Base-by-base conservation (phyloP, 2,113 vertebrate genomes). In the Empidonax traillii region DNA sequence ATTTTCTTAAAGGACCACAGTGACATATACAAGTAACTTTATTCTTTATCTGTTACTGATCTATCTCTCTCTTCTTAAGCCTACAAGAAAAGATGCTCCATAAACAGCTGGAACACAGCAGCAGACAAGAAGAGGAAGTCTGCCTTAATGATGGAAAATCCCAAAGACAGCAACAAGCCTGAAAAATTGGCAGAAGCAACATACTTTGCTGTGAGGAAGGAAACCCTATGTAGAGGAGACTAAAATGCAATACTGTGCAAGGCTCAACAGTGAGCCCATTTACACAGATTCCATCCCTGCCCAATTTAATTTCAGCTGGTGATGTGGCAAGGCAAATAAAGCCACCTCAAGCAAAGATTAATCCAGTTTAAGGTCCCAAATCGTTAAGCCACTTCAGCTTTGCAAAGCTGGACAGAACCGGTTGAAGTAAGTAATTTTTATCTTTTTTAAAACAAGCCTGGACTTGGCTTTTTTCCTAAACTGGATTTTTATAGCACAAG, bases 181-280 rank as follows among this genome's bases (percentile, higher is more conserved):
- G 31, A 62, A 66, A 66, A 78, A 65, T 0, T n/a, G 28, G 31
- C 63, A 63, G 28, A 3, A 59, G 30, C 10, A 59, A 59, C 5
- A 18, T 23, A 72, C 12, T 51, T 35, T 49, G 55, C 68, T 49
- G 10, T 65, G 52, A 81, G 31, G 35, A 75, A 72, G 12, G 35
- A 66, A 89, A 28, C 30, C 10, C 21, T 23, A 3, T 3, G 1
- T 2, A 65, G 11, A 52, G 0, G 4, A 10, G 11, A 3, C n/a
- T 51, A 63, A 87, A 91, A 73, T 17, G 8, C 37, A 86, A 71
- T 21, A 67, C 3, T 13, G 9, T 7, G 5, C 31, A 89, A 80
- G 13, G 37, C 18, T n/a, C 35, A 63, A 10, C 9, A 61, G 39
- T 3, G 8, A 14, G 3, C 4, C 31, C 30, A 22, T 14, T 76